Percentiles rank a stretch among this genome's conserved stretches.
These are phyloP conservation scores for Sarcophilus harrisii DNA, from an alignment of 2,797 vertebrate genomes.

Conservation along the genomic window DNA sequence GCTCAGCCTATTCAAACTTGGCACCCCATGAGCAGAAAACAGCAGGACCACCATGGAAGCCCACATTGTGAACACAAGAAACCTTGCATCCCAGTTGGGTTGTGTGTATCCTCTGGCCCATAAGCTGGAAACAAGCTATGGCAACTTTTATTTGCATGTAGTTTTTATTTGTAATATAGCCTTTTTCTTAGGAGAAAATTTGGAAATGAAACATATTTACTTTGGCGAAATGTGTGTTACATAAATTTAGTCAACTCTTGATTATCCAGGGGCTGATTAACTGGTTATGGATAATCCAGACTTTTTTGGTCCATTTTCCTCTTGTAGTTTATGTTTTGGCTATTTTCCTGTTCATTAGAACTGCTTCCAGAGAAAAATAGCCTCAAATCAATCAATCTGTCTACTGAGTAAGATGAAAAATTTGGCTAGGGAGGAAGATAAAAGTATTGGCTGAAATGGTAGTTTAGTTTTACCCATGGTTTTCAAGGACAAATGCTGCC, in stretches of 20 bases:
- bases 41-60: conserved; percentile 52
- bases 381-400: background rate
- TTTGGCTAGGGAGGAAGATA: conserved; percentile 26
- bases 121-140: background rate
- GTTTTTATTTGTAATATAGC: background rate
- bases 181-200: conserved; percentile 41
- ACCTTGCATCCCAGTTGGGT: background rate
- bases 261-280: conserved; percentile 22
- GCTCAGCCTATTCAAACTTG: conserved; percentile 21
- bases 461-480: background rate
- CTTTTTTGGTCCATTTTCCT: conserved; percentile 4
- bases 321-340: conserved; percentile 33
- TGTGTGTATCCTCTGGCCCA: background rate
- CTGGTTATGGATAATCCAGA: conserved; percentile 26
- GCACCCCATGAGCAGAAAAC: background rate
- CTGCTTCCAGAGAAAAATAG: conserved; percentile 50
- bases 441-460: background rate
- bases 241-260: conserved; percentile 41
- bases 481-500: background rate
- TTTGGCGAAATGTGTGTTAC: conserved; percentile 13
- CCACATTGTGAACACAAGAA: conserved; percentile 13
- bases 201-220: conserved; percentile 19
- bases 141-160: conserved; percentile 46
- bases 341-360: conserved; percentile 62
- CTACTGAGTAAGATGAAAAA: conserved; percentile 67